phyloP scores from a whole-genome alignment of 1,140 invertebrate genomes.

The Pachyrhynchus sulphureomaculatus region DNA sequence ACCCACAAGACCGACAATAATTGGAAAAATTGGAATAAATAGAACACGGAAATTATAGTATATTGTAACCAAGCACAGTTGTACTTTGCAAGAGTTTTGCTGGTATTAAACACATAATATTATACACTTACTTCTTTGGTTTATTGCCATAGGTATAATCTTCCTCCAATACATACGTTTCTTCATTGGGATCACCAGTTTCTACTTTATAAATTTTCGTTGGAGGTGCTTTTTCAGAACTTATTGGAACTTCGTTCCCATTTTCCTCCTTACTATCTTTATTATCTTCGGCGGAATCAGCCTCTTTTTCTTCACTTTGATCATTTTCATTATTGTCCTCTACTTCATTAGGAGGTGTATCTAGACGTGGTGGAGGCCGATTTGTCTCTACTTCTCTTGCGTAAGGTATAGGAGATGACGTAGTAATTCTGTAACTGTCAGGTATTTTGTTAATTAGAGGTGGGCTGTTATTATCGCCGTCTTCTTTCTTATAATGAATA shows the following conservation, averaged over 20 bases:
- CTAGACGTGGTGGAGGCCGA: conserved; percentile 1
- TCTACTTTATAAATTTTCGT: conserved; percentile 15
- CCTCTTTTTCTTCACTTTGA: neutral
- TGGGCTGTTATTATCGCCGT: neutral
- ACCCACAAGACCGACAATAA: too few relatives aligned
- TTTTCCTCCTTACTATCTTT: neutral
- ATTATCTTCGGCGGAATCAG: neutral
- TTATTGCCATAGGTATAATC: conserved; percentile 28
- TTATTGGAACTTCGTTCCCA: conserved; percentile 4
- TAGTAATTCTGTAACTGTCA: neutral
- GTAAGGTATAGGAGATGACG: neutral
- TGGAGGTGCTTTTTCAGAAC: conserved; percentile 2
- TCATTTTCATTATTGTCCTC: neutral
- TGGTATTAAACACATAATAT: too few relatives aligned
- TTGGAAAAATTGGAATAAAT: too few relatives aligned
- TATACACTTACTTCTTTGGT: conserved; percentile 22
- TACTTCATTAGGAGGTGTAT: conserved; percentile 19
- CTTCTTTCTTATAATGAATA: neutral
- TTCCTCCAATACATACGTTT: conserved; percentile 17
- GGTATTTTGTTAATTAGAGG: neutral
- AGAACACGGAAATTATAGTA: too few relatives aligned
- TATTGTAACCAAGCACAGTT: too few relatives aligned
- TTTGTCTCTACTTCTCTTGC: neutral
- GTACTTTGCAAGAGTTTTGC: too few relatives aligned
- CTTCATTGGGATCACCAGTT: conserved; percentile 19